Base-by-base conservation (phyloP, 2,888 invertebrate genomes). In the Eristalis tenax region DNA sequence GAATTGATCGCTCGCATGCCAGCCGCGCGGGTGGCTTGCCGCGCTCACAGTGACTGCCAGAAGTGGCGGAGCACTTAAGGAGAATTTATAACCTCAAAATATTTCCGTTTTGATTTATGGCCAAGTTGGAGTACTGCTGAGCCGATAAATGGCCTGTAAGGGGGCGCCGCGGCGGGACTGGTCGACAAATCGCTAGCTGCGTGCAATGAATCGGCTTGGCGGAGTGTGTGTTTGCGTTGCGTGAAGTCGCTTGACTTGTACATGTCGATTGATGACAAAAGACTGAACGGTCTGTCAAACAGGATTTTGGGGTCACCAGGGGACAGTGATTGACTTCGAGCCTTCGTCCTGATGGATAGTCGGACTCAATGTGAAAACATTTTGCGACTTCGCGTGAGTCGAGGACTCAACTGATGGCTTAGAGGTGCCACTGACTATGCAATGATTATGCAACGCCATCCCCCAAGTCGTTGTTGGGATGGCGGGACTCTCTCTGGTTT, bases 1-100 rank as follows among this genome's bases (percentile, higher is more conserved):
- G 70, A 82, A 81, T 82, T 86, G 82, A 82, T 68, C 64, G 59
- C 64, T 82, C 38, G 64, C 85, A 77, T 77, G 85, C 77, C 50
- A 82, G 11, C 43, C 23, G 11, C 3, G 38, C 18, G 15, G 18
- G 18, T 10, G 15, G 18, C 18, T 50, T 50, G 68, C 76, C 66
- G 66, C 57, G 57, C 35, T 18, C 66, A 73, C 22, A 35, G 38
- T 18, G 50, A 18, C 50, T 50, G 50, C 8, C 50, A 50, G 38
- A 82, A 86, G 73, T 82, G 68, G 68, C 63, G 28, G 63, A 43
- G 22, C 73, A 66, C 35, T 56, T 64, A 18, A 68, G 66, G 68
- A 43, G 38, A 82, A 82, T 85, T 85, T 85, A 85, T 73, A 35
- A 69, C 71, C 59, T 26, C 43, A 59, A 63, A 73, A 68, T 68